Conservation (phyloP, 2,113 vertebrate species). For the Azemiops feae region DNA sequence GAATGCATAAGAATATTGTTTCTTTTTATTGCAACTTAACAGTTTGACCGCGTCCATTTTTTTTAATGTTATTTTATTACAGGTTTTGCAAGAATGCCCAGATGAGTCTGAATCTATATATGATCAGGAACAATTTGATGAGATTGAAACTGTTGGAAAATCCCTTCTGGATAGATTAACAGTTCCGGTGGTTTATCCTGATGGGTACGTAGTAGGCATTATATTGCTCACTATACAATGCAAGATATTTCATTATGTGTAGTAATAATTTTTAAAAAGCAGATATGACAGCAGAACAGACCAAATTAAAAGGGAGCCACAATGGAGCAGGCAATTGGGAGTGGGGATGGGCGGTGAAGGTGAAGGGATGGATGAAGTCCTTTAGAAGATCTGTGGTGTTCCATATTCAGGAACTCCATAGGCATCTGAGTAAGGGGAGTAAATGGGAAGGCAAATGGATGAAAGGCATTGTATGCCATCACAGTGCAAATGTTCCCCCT, state of each 20-base stretch:
- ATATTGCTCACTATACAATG: constrained; percentile 7
- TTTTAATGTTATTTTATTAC: constrained; percentile 29
- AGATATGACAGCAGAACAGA: not conserved
- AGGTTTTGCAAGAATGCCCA: constrained; percentile 87
- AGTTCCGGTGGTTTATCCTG: constrained; percentile 92
- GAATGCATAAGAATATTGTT: not conserved
- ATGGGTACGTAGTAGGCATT: constrained; percentile 80
- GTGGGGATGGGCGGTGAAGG: not conserved
- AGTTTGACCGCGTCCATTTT: not conserved
- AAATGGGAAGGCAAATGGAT: not conserved
- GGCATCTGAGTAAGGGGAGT: not conserved
- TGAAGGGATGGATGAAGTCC: not conserved
- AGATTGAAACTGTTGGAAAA: constrained; percentile 90
- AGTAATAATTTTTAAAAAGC: not conserved
- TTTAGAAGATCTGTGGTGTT: not conserved
- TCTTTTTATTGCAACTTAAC: not conserved
- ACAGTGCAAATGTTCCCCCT: not conserved
- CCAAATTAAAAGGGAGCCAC: not conserved
- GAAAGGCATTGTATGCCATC: not conserved
- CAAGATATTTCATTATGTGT: not conserved
- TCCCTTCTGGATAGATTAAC: constrained; percentile 91
- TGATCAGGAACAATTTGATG: constrained; percentile 85
- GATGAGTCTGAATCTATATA: constrained; percentile 76
- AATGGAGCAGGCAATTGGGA: not conserved
- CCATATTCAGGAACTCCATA: not conserved